These are phyloP conservation scores for Phanerotoma sp. DNA, from an alignment of 2,888 invertebrate species.

Conservation along the genomic window DNA sequence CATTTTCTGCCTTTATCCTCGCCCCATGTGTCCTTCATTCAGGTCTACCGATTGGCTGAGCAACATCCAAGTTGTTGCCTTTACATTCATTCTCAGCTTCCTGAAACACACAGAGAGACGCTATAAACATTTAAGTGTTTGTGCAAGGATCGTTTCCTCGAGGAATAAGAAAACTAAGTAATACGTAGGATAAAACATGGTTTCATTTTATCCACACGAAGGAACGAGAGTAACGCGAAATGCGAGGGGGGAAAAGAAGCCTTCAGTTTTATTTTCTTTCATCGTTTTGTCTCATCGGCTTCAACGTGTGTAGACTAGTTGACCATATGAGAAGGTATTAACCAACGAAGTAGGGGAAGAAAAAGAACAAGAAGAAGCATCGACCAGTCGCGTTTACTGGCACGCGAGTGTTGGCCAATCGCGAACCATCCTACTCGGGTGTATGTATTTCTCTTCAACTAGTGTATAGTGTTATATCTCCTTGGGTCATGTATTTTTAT, in stretches of 20 bases:
- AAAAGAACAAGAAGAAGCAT: slow-evolving; percentile 11
- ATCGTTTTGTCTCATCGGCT: slow-evolving; percentile 28
- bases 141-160: background rate
- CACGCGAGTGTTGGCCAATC: slow-evolving; percentile 20
- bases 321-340: slow-evolving; percentile 29
- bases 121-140: background rate
- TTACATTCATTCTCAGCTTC: slow-evolving; percentile 10
- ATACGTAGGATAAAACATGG: background rate
- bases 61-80: background rate
- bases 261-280: slow-evolving; percentile 11
- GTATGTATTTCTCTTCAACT: background rate
- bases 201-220: background rate
- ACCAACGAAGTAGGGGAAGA: slow-evolving; percentile 1
- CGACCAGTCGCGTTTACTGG: slow-evolving; percentile 18
- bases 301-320: slow-evolving; percentile 33
- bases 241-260: slow-evolving; percentile 11
- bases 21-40: background rate
- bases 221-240: background rate
- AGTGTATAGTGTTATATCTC: background rate
- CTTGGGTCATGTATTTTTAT: slow-evolving; percentile 6
- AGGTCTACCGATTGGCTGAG: background rate
- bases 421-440: background rate
- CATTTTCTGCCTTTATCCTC: slow-evolving; percentile 15
- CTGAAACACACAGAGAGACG: slow-evolving; percentile 8
- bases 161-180: background rate